phyloP scores from a whole-genome alignment of 1,140 invertebrate species.

The Cryptotermes secundus region DNA sequence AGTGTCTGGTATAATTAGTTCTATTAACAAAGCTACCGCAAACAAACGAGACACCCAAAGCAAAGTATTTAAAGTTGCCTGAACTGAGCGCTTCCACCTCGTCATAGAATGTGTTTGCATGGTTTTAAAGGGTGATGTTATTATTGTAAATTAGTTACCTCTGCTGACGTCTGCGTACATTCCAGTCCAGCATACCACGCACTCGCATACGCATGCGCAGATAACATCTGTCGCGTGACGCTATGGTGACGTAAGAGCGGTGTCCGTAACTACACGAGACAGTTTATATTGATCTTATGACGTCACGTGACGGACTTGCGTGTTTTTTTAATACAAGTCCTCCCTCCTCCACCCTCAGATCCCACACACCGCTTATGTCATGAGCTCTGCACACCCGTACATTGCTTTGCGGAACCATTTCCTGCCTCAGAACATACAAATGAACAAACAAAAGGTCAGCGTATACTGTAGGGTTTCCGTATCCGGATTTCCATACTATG shows the following conservation, averaged over 20 bases:
- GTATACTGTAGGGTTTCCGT: neutral
- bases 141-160: slow-evolving; percentile 26
- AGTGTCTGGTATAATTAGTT: neutral
- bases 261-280: neutral
- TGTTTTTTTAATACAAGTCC: neutral
- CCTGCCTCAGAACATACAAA: slow-evolving; percentile 7
- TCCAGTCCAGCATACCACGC: neutral
- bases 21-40: neutral
- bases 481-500: neutral
- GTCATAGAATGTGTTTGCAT: neutral
- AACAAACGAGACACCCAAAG: neutral
- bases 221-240: neutral
- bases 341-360: neutral
- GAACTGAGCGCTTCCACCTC: neutral
- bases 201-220: neutral
- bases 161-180: slow-evolving; percentile 20
- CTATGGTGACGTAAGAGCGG: neutral
- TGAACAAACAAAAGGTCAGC: slow-evolving; percentile 6
- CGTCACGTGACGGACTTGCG: neutral
- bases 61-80: neutral
- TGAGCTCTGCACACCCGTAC: neutral
- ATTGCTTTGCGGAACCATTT: neutral
- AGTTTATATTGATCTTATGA: neutral
- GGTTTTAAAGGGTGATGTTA: slow-evolving; percentile 19
- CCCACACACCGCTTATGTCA: neutral